Evolutionary conservation across 2,113 vertebrate species (phyloP), one percentile per base, ranked within the genome.

Genomic region (Andinoacara biseriatus): DNA sequence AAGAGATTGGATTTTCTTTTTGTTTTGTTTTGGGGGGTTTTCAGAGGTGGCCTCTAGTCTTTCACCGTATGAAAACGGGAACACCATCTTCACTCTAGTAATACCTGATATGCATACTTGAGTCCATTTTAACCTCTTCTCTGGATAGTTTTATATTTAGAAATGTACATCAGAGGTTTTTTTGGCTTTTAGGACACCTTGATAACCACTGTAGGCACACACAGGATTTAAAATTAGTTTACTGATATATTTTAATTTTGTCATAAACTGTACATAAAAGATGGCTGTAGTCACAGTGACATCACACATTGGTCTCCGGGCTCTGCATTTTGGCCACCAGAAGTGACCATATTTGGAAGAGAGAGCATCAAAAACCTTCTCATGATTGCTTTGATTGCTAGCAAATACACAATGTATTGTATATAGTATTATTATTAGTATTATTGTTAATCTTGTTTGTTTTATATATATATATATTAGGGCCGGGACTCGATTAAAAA

Each of bases 1-100:
- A 33, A 56, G 7, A 74, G 67, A 82, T 86, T 79, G 33, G 31
- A 62, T 56, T 38, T 38, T 33, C 79, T 38, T 38, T 38, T 38
- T 38, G 35, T 38, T 46, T 14, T 5, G 4, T 46, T 46, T 69
- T 72, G 26, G 26, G 26, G 26, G 26, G 52, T 14, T 69, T 10
- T 82, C 10, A 46, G 20, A n/a, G 24, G 2, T 57, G 38, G n/a
- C 58, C 63, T 20, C 11, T 63, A 5, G 7, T 60, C 22, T 7
- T 52, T 31, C 6, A 15, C 5, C 4, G 0, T 52, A 22, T 83
- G 22, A 81, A 58, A 74, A 76, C 2, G 0, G 10, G 38, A 85
- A 63, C 10, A n/a, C 18, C 8, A 33, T 54, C 61, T 72, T 60
- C 43, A 31, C 63, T 58, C 58, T 22, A n/a, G 14, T 24, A 29